These are phyloP conservation scores for Pangasius djambal DNA, from an alignment of 2,797 vertebrate genomes.

Conservation along the genomic window DNA sequence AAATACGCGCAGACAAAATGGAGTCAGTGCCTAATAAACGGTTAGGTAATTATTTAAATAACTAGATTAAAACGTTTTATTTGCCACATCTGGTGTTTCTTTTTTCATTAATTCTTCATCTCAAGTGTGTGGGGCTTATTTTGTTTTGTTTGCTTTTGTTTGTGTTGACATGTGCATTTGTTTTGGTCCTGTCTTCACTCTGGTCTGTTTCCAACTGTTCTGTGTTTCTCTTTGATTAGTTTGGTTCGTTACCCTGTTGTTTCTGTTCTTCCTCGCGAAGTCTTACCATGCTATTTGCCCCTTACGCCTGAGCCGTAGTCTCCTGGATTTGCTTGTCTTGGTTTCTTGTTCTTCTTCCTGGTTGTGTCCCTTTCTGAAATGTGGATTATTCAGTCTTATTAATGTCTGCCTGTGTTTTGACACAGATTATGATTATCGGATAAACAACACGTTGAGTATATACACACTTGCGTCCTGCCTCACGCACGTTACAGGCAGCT, in stretches of 20 bases:
- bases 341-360: neutral
- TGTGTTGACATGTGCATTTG: too few species aligned
- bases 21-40: neutral
- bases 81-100: neutral
- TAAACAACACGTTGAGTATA: neutral
- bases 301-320: neutral
- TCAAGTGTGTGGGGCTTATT: neutral
- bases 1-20: neutral
- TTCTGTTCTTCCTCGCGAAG: neutral
- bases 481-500: neutral
- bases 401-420: neutral
- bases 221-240: neutral
- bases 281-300: neutral
- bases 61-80: neutral
- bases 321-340: neutral
- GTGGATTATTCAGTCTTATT: neutral
- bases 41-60: neutral
- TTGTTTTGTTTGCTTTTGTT: neutral
- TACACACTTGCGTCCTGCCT: neutral
- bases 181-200: neutral
- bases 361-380: neutral
- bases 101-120: too few species aligned
- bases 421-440: neutral
- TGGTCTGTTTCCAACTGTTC: neutral
- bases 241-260: neutral